Conservation (phyloP, 1,140 invertebrate species). For the Prorops nasuta region DNA sequence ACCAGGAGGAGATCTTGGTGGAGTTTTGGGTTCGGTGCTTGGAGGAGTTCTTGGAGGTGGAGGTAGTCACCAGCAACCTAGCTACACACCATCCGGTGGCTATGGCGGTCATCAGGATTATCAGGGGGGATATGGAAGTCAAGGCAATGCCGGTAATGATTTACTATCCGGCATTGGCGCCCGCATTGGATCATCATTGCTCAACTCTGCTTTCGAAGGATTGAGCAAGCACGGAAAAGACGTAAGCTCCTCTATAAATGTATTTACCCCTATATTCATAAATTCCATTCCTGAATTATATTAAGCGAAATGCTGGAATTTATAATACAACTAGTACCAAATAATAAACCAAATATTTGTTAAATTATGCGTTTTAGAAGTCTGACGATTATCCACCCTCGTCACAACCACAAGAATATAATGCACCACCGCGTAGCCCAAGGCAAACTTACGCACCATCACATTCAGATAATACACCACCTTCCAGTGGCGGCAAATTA, state of each 20-base stretch:
- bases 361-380: no score
- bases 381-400: constrained; percentile 17
- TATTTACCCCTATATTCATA: no score
- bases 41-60: constrained; percentile 47
- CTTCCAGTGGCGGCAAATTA: constrained; percentile 35
- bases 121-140: constrained; percentile 25
- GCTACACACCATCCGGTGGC: constrained; percentile 39
- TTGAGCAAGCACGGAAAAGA: constrained; percentile 40
- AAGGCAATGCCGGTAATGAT: constrained; percentile 26
- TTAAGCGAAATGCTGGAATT: no score
- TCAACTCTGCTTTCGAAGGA: constrained; percentile 46
- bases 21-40: constrained; percentile 41
- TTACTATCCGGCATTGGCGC: constrained; percentile 43
- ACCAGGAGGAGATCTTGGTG: constrained; percentile 27
- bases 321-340: no score
- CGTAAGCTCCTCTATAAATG: no score
- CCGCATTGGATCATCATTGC: constrained; percentile 38
- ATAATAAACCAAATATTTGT: no score
- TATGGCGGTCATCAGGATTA: constrained; percentile 32
- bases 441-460: constrained; percentile 15
- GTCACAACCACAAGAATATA: constrained; percentile 10
- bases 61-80: constrained; percentile 22
- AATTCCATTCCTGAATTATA: no score
- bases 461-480: constrained; percentile 8
- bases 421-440: constrained; percentile 14